Conservation (phyloP, 2,888 invertebrate species). For the Eremobia ochroleuca region DNA sequence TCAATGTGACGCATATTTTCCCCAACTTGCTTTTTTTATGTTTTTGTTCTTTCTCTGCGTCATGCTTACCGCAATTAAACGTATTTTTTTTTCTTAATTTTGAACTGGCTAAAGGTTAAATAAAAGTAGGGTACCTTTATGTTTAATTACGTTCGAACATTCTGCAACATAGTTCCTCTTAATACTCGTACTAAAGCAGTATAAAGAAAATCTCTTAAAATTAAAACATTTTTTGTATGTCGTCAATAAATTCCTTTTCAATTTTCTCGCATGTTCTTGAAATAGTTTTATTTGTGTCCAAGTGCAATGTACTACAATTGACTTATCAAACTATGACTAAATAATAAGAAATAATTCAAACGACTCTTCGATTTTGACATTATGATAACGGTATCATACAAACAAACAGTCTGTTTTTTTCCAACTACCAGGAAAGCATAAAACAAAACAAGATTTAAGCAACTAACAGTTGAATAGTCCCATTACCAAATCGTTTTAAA, state of each 20-base stretch:
- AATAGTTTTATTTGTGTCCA: not conserved
- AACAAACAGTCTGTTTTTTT: not conserved
- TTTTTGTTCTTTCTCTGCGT: too few species aligned
- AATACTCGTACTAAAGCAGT: not conserved
- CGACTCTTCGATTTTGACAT: not conserved
- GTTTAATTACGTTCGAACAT: not conserved
- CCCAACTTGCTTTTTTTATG: too few species aligned
- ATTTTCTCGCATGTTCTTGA: not conserved
- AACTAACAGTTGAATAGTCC: not conserved
- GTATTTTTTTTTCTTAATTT: too few species aligned
- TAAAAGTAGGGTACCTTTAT: not conserved
- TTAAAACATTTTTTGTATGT: not conserved
- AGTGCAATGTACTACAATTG: not conserved
- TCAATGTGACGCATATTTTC: too few species aligned
- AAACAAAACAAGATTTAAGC: not conserved
- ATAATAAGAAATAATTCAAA: not conserved
- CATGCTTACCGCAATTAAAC: too few species aligned
- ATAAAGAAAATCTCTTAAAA: not conserved
- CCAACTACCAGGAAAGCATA: not conserved
- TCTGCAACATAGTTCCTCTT: not conserved
- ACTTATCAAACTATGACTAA: not conserved
- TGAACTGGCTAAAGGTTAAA: not conserved
- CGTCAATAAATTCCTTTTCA: not conserved
- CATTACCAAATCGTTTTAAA: slow-evolving; percentile 13
- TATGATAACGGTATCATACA: not conserved